A percentile compares a stretch with the other conserved stretches of the same genome.
Evolutionary conservation across 2,888 invertebrate species (phyloP).

Genomic region (Sepiola atlantica): DNA sequence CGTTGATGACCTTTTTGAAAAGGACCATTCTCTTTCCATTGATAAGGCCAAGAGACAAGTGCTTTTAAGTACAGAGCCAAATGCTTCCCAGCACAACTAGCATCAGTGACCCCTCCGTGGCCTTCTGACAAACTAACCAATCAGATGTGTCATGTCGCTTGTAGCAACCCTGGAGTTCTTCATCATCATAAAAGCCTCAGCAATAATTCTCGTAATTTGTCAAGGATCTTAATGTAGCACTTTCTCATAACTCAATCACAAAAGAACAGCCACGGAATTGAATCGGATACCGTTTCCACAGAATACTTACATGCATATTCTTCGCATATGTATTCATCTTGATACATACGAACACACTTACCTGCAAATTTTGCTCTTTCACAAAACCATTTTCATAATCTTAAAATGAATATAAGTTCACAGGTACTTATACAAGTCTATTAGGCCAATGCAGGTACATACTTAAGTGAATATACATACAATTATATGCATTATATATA

Average conservation of each 20-base stretch:
- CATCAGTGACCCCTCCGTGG: neutral
- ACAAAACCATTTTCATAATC: constrained; percentile 16
- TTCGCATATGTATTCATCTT: neutral
- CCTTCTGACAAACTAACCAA: neutral
- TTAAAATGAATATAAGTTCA: neutral
- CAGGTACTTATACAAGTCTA: neutral
- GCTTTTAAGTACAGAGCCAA: constrained; percentile 8
- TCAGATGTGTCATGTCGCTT: constrained; percentile 4
- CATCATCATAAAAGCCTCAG: constrained; percentile 20
- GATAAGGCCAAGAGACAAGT: constrained; percentile 32
- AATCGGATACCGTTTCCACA: neutral
- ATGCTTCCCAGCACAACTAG: constrained; percentile 4
- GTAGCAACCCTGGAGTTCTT: constrained; percentile 5
- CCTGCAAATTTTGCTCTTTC: neutral
- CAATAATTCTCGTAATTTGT: constrained; percentile 22
- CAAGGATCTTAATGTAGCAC: constrained; percentile 32
- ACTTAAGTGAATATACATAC: neutral
- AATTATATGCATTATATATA: neutral
- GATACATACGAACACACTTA: neutral
- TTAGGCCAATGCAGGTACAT: neutral
- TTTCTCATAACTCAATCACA: constrained; percentile 32
- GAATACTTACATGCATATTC: neutral
- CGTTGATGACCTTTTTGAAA: neutral
- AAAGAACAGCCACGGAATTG: neutral
- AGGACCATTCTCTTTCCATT: constrained; percentile 21